These are phyloP conservation scores for Coremacera marginata DNA, from an alignment of 2,888 invertebrate genomes.

Conservation along the genomic window DNA sequence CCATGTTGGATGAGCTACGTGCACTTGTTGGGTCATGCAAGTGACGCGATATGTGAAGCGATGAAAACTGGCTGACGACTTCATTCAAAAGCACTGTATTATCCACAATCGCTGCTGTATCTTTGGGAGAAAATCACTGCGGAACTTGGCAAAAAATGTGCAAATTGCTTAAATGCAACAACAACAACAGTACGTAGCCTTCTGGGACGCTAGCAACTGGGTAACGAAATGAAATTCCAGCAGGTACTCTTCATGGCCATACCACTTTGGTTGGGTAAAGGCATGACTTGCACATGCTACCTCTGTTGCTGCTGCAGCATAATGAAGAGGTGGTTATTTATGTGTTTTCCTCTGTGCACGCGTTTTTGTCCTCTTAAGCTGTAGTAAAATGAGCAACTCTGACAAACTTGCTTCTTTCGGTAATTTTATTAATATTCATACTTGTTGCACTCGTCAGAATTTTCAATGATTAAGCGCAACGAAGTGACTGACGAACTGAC, in stretches of 20 bases:
- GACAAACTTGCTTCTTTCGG: not conserved
- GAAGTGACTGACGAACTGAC: not conserved
- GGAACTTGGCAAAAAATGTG: constrained; percentile 47
- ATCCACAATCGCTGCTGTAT: not conserved
- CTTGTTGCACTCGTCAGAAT: constrained; percentile 32
- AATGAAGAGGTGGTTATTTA: constrained; percentile 64
- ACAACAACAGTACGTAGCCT: not conserved
- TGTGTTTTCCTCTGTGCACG: constrained; percentile 55
- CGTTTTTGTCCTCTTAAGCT: not conserved
- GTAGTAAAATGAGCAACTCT: not conserved
- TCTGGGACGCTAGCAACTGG: not conserved
- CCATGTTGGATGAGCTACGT: not conserved
- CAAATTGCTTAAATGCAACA: constrained; percentile 42
- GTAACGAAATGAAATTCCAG: constrained; percentile 3
- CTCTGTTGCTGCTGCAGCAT: constrained; percentile 44
- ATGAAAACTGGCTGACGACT: not conserved
- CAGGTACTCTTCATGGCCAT: not conserved
- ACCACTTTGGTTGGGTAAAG: not conserved
- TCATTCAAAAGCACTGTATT: not conserved
- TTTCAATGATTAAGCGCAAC: not conserved
- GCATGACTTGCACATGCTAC: not conserved
- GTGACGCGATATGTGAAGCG: not conserved
- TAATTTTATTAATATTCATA: constrained; percentile 55
- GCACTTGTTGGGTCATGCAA: constrained; percentile 14
- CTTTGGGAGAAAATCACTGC: constrained; percentile 29